phyloP scores from a whole-genome alignment of 2,113 vertebrate genomes.

The Pelvicachromis taeniatus region DNA sequence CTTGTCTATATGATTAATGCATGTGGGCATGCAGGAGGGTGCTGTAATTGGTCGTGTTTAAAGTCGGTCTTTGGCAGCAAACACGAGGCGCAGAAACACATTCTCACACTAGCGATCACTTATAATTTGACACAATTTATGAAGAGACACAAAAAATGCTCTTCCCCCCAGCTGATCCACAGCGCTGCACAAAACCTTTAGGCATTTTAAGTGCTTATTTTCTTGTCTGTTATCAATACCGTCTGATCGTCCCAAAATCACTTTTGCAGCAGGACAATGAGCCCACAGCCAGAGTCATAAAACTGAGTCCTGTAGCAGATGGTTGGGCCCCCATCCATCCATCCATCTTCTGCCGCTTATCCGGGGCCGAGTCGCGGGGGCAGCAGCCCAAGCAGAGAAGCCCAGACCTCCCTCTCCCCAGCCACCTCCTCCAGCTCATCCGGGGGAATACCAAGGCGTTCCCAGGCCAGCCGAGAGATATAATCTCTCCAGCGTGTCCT shows the following conservation, averaged over 20 bases:
- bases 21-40: background rate
- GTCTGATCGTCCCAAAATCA: background rate
- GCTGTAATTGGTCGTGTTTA: slow-evolving; percentile 19
- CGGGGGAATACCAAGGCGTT: too few species aligned
- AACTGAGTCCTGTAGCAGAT: background rate
- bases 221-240: background rate
- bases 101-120: background rate
- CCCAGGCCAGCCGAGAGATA: too few species aligned
- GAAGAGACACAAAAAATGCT: background rate
- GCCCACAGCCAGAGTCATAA: background rate
- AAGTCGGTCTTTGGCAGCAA: background rate
- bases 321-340: too few species aligned
- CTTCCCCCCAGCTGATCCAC: background rate
- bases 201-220: background rate
- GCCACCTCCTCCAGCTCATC: too few species aligned
- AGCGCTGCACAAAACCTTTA: background rate
- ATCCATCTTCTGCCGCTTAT: too few species aligned
- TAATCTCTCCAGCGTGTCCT: too few species aligned
- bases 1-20: background rate
- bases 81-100: background rate
- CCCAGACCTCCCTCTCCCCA: too few species aligned
- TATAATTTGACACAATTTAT: slow-evolving; percentile 2
- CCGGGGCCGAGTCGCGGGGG: too few species aligned
- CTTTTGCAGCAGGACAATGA: background rate
- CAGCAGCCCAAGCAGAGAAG: too few species aligned